A percentile compares a stretch with the other conserved stretches of the same genome.
Evolutionary conservation across 2,888 invertebrate genomes (phyloP).

Genomic region (Gandaritis pyraliata): DNA sequence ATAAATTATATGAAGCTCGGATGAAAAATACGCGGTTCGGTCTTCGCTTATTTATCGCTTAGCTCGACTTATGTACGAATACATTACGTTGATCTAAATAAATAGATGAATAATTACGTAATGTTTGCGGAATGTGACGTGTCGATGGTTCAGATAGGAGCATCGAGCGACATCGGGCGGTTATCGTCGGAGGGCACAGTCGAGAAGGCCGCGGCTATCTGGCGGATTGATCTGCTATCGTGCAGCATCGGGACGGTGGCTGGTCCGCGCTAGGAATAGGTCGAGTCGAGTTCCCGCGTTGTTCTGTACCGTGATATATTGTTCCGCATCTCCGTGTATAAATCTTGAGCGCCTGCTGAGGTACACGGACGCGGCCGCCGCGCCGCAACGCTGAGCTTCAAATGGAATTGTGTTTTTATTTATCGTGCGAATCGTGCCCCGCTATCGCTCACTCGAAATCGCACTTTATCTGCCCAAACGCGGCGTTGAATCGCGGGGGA

Average conservation of each 20-base stretch:
- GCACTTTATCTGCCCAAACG: slow-evolving; percentile 80
- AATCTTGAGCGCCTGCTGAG: slow-evolving; percentile 84
- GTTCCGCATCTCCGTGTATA: slow-evolving; percentile 82
- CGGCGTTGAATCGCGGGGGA: slow-evolving; percentile 63
- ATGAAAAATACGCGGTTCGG: slow-evolving; percentile 81
- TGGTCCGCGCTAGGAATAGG: slow-evolving; percentile 79
- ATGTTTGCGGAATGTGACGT: slow-evolving; percentile 40
- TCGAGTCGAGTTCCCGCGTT: slow-evolving; percentile 81
- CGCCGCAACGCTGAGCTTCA: slow-evolving; percentile 77
- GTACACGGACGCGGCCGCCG: slow-evolving; percentile 81
- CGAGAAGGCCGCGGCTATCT: slow-evolving; percentile 62
- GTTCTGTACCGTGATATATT: slow-evolving; percentile 81
- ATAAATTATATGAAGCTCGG: slow-evolving; percentile 81
- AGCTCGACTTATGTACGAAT: slow-evolving; percentile 73
- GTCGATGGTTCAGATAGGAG: slow-evolving; percentile 35
- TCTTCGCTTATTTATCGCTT: slow-evolving; percentile 79
- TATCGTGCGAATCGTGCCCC: slow-evolving; percentile 81
- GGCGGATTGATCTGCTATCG: slow-evolving; percentile 75
- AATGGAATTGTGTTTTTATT: slow-evolving; percentile 85
- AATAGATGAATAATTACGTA: slow-evolving; percentile 61
- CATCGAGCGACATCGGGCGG: slow-evolving; percentile 50
- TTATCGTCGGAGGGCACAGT: slow-evolving; percentile 58
- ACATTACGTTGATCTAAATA: slow-evolving; percentile 71
- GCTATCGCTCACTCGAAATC: slow-evolving; percentile 81
- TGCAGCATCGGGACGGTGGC: slow-evolving; percentile 77